Percentiles rank a stretch among this genome's conserved stretches.
These are phyloP conservation scores for Anolis sagrei DNA, from an alignment of 2,113 vertebrate genomes.

Conservation along the genomic window DNA sequence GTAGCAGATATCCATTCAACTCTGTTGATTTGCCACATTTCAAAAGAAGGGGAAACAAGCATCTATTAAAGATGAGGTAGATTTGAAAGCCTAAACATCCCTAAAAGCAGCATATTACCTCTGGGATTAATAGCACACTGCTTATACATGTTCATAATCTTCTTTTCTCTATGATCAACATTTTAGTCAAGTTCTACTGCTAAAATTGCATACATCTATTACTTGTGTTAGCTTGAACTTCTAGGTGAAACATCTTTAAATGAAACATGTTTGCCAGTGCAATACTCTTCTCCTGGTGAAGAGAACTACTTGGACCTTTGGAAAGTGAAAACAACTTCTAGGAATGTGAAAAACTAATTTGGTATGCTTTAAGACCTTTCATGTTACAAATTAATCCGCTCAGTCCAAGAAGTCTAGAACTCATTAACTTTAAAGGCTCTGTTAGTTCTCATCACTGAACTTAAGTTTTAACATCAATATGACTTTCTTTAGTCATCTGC, in stretches of 20 bases:
- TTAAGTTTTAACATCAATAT: conserved; percentile 70
- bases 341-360: conserved; percentile 82
- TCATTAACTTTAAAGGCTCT: conserved; percentile 83
- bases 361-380: conserved; percentile 74
- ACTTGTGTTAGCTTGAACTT: background rate
- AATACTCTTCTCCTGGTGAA: conserved; percentile 37
- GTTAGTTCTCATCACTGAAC: conserved; percentile 77
- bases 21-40: background rate
- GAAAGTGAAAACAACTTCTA: conserved; percentile 27
- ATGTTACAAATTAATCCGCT: conserved; percentile 85
- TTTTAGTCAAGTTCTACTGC: background rate
- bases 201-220: background rate
- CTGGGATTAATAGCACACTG: background rate
- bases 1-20: background rate
- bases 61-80: background rate
- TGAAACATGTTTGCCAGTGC: background rate
- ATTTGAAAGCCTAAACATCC: background rate
- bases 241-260: background rate
- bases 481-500: conserved; percentile 62
- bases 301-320: conserved; percentile 24
- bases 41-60: background rate
- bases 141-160: background rate
- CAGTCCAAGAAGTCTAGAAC: conserved; percentile 80
- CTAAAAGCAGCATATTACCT: background rate
- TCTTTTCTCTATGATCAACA: background rate